Evolutionary conservation across 2,797 vertebrate genomes (phyloP).

Genomic region (Odontamblyopus lacepedii): DNA sequence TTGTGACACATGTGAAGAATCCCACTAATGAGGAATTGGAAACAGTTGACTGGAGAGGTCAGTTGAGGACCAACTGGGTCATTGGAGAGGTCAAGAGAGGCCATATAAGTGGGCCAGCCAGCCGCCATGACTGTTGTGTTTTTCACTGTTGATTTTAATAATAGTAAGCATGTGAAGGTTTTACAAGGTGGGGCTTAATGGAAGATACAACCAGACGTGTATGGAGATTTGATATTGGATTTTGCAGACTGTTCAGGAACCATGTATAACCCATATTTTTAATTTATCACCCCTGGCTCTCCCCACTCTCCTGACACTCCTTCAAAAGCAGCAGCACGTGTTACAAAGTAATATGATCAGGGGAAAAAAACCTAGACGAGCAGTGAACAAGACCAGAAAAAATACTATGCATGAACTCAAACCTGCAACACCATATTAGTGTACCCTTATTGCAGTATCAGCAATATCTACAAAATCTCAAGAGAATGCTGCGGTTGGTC

Average conservation of each 20-base stretch:
- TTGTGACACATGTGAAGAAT: slow-evolving; percentile 32
- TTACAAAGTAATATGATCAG: slow-evolving; percentile 7
- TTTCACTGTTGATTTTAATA: slow-evolving; percentile 45
- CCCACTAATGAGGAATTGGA: slow-evolving; percentile 58
- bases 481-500: not conserved
- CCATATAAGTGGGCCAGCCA: slow-evolving; percentile 34
- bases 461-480: slow-evolving; percentile 1
- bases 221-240: slow-evolving; percentile 6
- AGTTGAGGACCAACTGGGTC: slow-evolving; percentile 44
- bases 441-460: not conserved
- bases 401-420: not conserved
- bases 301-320: slow-evolving; percentile 44
- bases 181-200: slow-evolving; percentile 38
- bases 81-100: slow-evolving; percentile 44
- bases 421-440: too few relatives aligned
- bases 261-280: slow-evolving; percentile 11
- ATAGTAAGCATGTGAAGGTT: slow-evolving; percentile 59
- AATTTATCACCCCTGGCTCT: slow-evolving; percentile 33
- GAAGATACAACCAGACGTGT: slow-evolving; percentile 30
- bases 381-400: not conserved
- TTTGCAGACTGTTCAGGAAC: slow-evolving; percentile 15
- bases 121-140: slow-evolving; percentile 18
- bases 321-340: slow-evolving; percentile 12
- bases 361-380: slow-evolving; percentile 9
- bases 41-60: slow-evolving; percentile 60